Evolutionary conservation across 2,797 vertebrate species (phyloP).

Genomic region (Acridotheres tristis): DNA sequence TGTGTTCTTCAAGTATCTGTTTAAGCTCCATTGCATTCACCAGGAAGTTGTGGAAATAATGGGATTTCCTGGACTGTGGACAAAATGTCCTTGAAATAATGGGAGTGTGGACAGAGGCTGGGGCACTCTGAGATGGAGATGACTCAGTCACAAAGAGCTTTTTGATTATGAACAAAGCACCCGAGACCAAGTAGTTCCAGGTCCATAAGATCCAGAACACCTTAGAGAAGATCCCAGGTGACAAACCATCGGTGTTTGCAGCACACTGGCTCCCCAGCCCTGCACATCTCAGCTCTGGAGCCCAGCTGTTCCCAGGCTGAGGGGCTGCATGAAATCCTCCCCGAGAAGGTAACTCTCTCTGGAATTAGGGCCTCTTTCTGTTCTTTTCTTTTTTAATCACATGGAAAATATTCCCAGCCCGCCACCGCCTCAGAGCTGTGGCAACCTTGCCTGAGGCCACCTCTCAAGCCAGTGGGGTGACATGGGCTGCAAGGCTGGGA

Average conservation of each 20-base stretch:
- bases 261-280: neutral
- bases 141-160: neutral
- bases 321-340: neutral
- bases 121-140: neutral
- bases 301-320: neutral
- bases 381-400: neutral
- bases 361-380: neutral
- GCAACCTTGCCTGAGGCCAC: neutral
- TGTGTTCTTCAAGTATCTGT: neutral
- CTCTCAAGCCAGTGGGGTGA: neutral
- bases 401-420: constrained; percentile 5
- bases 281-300: neutral
- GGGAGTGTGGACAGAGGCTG: neutral
- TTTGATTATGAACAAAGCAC: neutral
- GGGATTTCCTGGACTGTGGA: neutral
- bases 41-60: neutral
- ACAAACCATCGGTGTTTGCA: neutral
- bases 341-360: neutral
- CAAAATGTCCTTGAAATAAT: neutral
- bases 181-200: neutral
- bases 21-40: neutral
- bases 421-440: neutral
- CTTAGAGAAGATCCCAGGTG: neutral
- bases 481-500: neutral
- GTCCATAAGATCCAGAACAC: neutral